Conservation (phyloP, 2,113 vertebrate species). For the Blennius ocellaris region DNA sequence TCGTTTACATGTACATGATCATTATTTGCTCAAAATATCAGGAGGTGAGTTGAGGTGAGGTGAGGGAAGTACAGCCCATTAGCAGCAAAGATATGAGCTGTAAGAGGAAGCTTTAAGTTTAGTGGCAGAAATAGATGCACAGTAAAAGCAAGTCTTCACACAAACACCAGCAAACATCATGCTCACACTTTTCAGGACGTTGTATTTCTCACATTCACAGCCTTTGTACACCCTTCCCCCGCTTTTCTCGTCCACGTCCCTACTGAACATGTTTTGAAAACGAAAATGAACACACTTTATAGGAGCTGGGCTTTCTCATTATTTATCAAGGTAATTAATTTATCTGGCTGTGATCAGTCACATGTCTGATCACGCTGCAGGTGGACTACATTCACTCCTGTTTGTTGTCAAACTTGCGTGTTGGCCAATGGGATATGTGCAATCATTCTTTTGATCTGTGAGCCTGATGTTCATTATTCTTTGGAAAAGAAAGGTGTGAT, state of each 20-base stretch:
- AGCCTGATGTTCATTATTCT: conserved; percentile 18
- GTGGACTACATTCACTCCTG: not conserved
- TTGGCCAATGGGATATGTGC: not conserved
- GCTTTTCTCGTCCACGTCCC: conserved; percentile 11
- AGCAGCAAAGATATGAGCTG: not conserved
- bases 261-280: no score
- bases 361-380: not conserved
- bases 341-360: not conserved
- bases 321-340: not conserved
- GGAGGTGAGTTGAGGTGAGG: not conserved
- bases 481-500: conserved; percentile 26
- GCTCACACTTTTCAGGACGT: not conserved
- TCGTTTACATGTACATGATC: conserved; percentile 1
- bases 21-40: not conserved
- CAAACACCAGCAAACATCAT: not conserved
- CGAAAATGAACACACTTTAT: no score
- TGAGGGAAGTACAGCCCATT: not conserved
- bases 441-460: not conserved
- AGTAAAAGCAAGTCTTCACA: not conserved
- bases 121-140: not conserved
- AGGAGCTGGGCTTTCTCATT: not conserved
- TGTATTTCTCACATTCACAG: conserved; percentile 30
- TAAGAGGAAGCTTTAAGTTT: conserved; percentile 1
- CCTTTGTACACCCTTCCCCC: not conserved
- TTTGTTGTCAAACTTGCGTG: not conserved